Percentiles rank a stretch among this genome's conserved stretches.
phyloP scores from a whole-genome alignment of 1,140 invertebrate genomes.

The Plodia interpunctella region DNA sequence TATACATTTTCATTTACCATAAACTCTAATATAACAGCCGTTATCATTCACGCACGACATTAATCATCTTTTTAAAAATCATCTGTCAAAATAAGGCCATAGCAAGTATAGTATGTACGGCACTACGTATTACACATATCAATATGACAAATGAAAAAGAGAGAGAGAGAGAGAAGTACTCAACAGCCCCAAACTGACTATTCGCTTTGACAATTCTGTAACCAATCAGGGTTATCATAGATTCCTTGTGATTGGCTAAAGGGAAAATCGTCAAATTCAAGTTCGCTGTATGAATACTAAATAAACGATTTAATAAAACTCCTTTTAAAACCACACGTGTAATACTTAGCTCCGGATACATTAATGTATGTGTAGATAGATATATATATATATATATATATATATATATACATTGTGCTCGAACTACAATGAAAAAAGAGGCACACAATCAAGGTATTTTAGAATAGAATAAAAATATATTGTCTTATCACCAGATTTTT shows the following conservation, averaged over 20 bases:
- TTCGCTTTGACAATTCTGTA: too few species aligned
- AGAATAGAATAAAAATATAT: constrained; percentile 48
- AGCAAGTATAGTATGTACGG: constrained; percentile 24
- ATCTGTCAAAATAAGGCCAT: constrained; percentile 68
- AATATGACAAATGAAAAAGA: too few species aligned
- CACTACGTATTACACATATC: not conserved
- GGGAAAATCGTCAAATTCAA: too few species aligned
- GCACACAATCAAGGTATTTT: constrained; percentile 44
- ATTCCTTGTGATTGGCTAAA: too few species aligned
- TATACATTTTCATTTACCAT: constrained; percentile 54
- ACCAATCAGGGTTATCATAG: too few species aligned
- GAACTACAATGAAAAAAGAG: constrained; percentile 34
- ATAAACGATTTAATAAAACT: too few species aligned
- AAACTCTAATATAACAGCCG: constrained; percentile 62
- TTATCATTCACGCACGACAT: constrained; percentile 41
- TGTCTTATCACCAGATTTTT: constrained; percentile 53
- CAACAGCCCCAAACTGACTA: too few species aligned
- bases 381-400: constrained; percentile 34
- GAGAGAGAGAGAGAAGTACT: too few species aligned
- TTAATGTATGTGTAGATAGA: constrained; percentile 31
- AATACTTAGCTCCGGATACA: not conserved
- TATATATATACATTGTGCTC: constrained; percentile 38
- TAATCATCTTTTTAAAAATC: constrained; percentile 38
- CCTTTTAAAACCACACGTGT: not conserved
- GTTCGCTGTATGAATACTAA: too few species aligned